Base-by-base conservation (phyloP, 2,888 invertebrate genomes). In the Synanthedon andrenaeformis region DNA sequence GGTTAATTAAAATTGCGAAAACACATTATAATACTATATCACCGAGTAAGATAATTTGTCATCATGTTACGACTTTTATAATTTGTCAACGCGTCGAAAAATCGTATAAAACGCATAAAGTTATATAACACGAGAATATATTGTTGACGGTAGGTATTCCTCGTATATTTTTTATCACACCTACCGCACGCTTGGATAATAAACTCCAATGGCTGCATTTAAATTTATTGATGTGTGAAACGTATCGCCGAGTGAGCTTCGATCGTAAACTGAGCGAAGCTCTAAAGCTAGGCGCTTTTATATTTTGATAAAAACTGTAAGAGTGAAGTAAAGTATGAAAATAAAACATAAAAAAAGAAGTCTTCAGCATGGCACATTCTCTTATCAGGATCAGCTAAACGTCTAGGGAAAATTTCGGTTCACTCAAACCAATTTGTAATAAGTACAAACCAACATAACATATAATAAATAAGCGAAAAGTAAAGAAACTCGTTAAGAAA, bases 331-430 rank as follows among this genome's bases (percentile, higher is more conserved):
- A 70, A 76, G 76, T 77, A 76, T 76, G 76, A 79, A 84, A 85
- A 77, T 75, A 80, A 81, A 72, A 74, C 65, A 63, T 65, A 75
- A 82, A 82, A 81, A 71, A 78, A 84, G 84, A 84, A 84, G 79
- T 80, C 74, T 69, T 73, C 75, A 84, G 87, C 86, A 85, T 86
- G 81, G 86, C 87, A 86, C 87, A 87, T 87, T 87, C 87, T 83
- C 85, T 70, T 79, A 76, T 78, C 70, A 82, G 82, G 79, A 79
- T 79, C 75, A 82, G 81, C 83, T 84, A 82, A 74, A 66, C 67
- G 63, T 76, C 74, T 76, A 79, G 73, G 72, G 60, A 64, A 76
- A 69, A 82, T 78, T 82, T 77, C 75, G 63, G 79, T 81, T 81
- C 72, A 74, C 70, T 61, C 57, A 19, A 23, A 42, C 48, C 55